Conservation (phyloP, 2,113 vertebrate genomes). For the Chaetodon auriga region DNA sequence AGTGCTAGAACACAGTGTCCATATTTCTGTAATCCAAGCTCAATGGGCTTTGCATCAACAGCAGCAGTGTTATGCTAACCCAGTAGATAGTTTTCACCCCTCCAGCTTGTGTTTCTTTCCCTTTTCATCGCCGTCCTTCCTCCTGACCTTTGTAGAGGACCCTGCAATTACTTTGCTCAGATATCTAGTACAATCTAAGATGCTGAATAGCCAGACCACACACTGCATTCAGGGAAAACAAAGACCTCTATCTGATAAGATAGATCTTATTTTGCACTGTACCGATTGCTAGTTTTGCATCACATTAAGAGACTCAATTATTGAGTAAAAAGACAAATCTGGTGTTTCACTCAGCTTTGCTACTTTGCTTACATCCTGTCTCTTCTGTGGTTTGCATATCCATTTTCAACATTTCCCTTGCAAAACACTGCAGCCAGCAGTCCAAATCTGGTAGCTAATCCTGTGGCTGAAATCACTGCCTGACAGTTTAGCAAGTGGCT, state of each 20-base stretch:
- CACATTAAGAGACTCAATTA: neutral
- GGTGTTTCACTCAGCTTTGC: constrained; percentile 1
- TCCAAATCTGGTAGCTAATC: constrained; percentile 72
- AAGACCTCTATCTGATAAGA: neutral
- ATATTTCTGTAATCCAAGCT: constrained; percentile 73
- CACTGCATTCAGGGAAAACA: constrained; percentile 1
- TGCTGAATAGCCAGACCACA: constrained; percentile 16
- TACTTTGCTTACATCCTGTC: constrained; percentile 28
- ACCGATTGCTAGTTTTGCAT: neutral
- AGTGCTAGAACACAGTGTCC: constrained; percentile 22
- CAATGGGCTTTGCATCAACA: constrained; percentile 43
- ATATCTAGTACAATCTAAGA: constrained; percentile 33
- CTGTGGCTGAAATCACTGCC: constrained; percentile 65
- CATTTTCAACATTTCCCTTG: constrained; percentile 61
- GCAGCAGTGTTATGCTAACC: constrained; percentile 51
- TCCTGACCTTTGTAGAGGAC: constrained; percentile 51
- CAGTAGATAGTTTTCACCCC: constrained; percentile 71
- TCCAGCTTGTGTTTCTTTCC: constrained; percentile 69
- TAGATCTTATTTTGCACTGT: too few species aligned
- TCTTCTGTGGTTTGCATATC: constrained; percentile 58
- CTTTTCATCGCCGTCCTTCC: constrained; percentile 61
- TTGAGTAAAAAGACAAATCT: constrained; percentile 17
- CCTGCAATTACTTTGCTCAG: constrained; percentile 34
- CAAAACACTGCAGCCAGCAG: constrained; percentile 65
- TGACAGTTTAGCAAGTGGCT: constrained; percentile 53